Percentiles rank a stretch among this genome's conserved stretches.
These are phyloP conservation scores for Pheosia tremula DNA, from an alignment of 2,888 invertebrate species.

Conservation along the genomic window DNA sequence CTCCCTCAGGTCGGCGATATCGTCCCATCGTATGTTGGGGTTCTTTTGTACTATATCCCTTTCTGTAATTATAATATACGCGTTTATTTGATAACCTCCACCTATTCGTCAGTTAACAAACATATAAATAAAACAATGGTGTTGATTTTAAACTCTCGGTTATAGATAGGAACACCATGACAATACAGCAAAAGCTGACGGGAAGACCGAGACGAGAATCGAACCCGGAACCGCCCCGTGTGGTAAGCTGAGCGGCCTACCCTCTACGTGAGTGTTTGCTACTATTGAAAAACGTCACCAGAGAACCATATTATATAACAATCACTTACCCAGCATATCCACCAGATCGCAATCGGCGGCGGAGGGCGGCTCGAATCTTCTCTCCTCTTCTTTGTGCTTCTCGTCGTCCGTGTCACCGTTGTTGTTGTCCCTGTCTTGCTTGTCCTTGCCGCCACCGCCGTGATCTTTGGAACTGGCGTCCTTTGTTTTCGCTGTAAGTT, in stretches of 20 bases:
- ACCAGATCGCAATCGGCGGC: conserved; percentile 95
- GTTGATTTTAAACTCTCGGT: too few relatives aligned
- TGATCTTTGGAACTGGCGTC: conserved; percentile 65
- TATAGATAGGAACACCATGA: too few relatives aligned
- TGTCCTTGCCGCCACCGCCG: conserved; percentile 60
- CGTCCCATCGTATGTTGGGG: conserved; percentile 98
- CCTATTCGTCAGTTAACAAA: too few relatives aligned
- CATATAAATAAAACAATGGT: too few relatives aligned
- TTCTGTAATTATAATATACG: conserved; percentile 80
- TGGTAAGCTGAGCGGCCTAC: too few relatives aligned
- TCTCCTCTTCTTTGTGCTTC: conserved; percentile 89
- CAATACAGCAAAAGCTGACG: too few relatives aligned
- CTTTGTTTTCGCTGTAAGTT: conserved; percentile 69
- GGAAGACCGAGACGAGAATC: too few relatives aligned
- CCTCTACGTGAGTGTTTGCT: too few relatives aligned
- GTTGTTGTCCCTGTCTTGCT: conserved; percentile 84
- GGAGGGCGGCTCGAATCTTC: conserved; percentile 92
- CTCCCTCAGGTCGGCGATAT: conserved; percentile 95
- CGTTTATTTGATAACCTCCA: too few relatives aligned
- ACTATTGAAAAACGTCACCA: too few relatives aligned
- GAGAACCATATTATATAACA: too few relatives aligned
- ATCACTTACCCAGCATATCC: conserved; percentile 90
- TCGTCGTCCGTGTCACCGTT: conserved; percentile 88
- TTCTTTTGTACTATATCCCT: conserved; percentile 98
- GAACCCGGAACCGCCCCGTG: too few relatives aligned